Conservation (phyloP, 2,797 vertebrate species). For the Myotis myotis region DNA sequence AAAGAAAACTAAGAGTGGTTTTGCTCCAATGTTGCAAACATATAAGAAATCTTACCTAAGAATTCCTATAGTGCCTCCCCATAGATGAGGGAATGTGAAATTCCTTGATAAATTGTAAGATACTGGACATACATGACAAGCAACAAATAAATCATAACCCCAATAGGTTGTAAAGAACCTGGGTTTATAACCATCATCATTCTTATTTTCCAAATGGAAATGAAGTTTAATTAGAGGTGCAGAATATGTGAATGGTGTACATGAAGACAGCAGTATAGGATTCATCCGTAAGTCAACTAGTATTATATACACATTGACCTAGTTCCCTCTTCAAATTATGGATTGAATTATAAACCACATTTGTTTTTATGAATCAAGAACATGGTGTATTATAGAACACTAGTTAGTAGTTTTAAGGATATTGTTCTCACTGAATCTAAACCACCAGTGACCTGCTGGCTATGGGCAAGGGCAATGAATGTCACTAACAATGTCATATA, state of each 20-base stretch:
- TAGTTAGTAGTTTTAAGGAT: neutral
- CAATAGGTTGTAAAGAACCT: neutral
- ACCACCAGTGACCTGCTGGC: conserved; percentile 33
- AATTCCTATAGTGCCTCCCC: neutral
- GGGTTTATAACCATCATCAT: neutral
- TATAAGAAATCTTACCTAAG: neutral
- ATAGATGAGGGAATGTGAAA: neutral
- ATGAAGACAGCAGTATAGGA: neutral
- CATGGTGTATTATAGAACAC: neutral
- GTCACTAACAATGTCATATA: neutral
- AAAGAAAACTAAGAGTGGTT: neutral
- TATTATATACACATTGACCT: neutral
- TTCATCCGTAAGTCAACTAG: neutral
- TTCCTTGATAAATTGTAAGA: neutral
- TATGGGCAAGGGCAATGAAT: neutral
- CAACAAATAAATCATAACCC: conserved; percentile 14
- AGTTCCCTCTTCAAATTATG: neutral
- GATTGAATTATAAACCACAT: neutral
- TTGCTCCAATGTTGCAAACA: neutral
- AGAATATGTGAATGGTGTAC: neutral
- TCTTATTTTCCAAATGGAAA: conserved; percentile 36
- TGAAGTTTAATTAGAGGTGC: conserved; percentile 34
- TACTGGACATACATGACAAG: neutral
- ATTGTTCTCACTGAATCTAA: conserved; percentile 12
- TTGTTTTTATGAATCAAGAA: conserved; percentile 23